A percentile compares a stretch with the other conserved stretches of the same genome.
Conservation (phyloP, 2,888 invertebrate species). For the Napeogenes inachia region DNA sequence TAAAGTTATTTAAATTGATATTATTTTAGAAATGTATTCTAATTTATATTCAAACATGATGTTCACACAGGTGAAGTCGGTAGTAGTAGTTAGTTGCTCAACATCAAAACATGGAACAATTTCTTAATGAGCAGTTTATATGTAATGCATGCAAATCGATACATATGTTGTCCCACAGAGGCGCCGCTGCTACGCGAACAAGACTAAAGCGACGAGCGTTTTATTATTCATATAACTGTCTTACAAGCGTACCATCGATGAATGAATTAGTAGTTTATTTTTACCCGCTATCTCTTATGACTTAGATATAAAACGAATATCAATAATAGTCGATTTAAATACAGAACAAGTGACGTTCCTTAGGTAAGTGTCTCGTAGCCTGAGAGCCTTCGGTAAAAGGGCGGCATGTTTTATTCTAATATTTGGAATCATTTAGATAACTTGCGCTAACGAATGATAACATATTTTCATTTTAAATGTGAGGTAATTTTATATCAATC, state of each 20-base stretch:
- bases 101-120: slow-evolving; percentile 62
- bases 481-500: not conserved
- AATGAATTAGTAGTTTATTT: not conserved
- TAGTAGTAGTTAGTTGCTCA: slow-evolving; percentile 39
- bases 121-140: slow-evolving; percentile 66
- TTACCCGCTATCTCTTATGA: not conserved
- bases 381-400: slow-evolving; percentile 12
- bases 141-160: slow-evolving; percentile 62
- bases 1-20: no score
- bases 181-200: slow-evolving; percentile 36
- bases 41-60: not conserved
- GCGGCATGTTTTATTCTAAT: slow-evolving; percentile 13
- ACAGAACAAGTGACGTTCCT: slow-evolving; percentile 31
- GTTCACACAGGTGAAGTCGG: not conserved
- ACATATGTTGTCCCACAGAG: slow-evolving; percentile 58
- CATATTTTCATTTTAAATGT: slow-evolving; percentile 9
- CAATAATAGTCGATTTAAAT: slow-evolving; percentile 46
- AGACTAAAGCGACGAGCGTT: slow-evolving; percentile 16
- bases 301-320: slow-evolving; percentile 28
- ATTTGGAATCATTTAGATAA: slow-evolving; percentile 21
- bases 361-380: slow-evolving; percentile 21
- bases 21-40: not conserved
- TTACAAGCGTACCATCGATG: not conserved
- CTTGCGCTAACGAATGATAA: slow-evolving; percentile 10
- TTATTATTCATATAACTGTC: not conserved